Conservation (phyloP, 2,113 vertebrate genomes). For the Merops nubicus region DNA sequence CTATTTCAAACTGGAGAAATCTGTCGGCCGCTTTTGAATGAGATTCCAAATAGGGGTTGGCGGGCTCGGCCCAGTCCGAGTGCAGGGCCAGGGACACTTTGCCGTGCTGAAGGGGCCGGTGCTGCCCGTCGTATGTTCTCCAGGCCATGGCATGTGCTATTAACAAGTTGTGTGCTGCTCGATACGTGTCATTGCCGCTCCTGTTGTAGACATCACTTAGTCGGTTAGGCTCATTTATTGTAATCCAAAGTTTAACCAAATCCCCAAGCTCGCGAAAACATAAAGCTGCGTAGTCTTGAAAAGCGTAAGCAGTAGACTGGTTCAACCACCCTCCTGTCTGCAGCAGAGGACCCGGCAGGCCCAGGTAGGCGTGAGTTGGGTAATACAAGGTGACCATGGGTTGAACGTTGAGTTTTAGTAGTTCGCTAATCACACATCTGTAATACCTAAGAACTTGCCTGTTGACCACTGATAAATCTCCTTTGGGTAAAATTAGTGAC, state of each 20-base stretch:
- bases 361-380: conserved; percentile 82
- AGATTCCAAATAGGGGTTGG: conserved; percentile 85
- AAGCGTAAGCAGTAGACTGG: conserved; percentile 79
- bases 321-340: conserved; percentile 89
- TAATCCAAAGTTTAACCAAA: conserved; percentile 91
- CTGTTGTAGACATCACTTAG: conserved; percentile 79
- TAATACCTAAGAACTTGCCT: conserved; percentile 88
- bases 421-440: conserved; percentile 85
- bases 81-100: conserved; percentile 88
- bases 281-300: conserved; percentile 83
- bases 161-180: conserved; percentile 85
- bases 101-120: conserved; percentile 72
- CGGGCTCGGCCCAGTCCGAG: conserved; percentile 91
- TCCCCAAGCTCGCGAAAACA: conserved; percentile 89
- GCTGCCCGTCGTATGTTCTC: conserved; percentile 80
- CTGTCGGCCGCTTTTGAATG: conserved; percentile 81
- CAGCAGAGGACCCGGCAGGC: conserved; percentile 80
- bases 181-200: conserved; percentile 76
- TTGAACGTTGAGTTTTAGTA: conserved; percentile 77
- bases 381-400: conserved; percentile 88
- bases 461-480: conserved; percentile 80
- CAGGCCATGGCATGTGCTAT: conserved; percentile 89
- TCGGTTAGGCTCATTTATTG: conserved; percentile 93
- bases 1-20: conserved; percentile 91
- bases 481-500: conserved; percentile 87